Evolutionary conservation across 2,797 vertebrate species (phyloP).

Genomic region (Scarus forsteni): DNA sequence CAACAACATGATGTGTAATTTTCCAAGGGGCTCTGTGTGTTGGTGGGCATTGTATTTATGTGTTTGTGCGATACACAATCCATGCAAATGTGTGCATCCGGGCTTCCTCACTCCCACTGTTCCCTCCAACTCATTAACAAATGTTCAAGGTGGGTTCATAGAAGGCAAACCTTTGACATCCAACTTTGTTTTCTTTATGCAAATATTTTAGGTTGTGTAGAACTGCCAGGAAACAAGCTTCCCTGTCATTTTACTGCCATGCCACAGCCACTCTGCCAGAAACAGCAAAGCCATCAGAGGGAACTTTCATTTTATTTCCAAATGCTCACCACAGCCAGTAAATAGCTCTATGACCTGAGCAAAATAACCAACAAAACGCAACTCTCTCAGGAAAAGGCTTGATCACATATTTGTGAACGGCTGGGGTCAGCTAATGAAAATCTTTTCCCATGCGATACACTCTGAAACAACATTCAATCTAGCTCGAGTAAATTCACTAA

Average conservation of each 20-base stretch:
- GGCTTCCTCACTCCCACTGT: not conserved
- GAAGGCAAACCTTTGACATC: slow-evolving; percentile 42
- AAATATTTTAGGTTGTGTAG: slow-evolving; percentile 35
- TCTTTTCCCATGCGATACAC: slow-evolving; percentile 3
- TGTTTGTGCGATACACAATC: not conserved
- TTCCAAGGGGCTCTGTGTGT: not conserved
- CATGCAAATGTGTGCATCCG: slow-evolving; percentile 24
- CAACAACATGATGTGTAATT: not conserved
- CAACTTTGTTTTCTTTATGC: slow-evolving; percentile 46
- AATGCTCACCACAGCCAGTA: slow-evolving; percentile 36
- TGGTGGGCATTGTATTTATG: not conserved
- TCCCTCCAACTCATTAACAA: slow-evolving; percentile 13
- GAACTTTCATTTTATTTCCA: slow-evolving; percentile 40
- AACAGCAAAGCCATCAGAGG: slow-evolving; percentile 41
- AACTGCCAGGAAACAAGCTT: slow-evolving; percentile 61
- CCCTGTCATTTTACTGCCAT: slow-evolving; percentile 46
- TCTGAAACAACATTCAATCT: slow-evolving; percentile 18
- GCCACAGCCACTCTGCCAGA: slow-evolving; percentile 46
- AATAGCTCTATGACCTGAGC: slow-evolving; percentile 3
- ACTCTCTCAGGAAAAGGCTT: not conserved
- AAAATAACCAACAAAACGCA: slow-evolving; percentile 21
- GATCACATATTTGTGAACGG: slow-evolving; percentile 29
- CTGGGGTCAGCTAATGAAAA: slow-evolving; percentile 4
- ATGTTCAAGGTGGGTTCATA: slow-evolving; percentile 28
- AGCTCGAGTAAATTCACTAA: slow-evolving; percentile 25